phyloP scores from a whole-genome alignment of 2,113 vertebrate genomes.

The Laticauda colubrina region DNA sequence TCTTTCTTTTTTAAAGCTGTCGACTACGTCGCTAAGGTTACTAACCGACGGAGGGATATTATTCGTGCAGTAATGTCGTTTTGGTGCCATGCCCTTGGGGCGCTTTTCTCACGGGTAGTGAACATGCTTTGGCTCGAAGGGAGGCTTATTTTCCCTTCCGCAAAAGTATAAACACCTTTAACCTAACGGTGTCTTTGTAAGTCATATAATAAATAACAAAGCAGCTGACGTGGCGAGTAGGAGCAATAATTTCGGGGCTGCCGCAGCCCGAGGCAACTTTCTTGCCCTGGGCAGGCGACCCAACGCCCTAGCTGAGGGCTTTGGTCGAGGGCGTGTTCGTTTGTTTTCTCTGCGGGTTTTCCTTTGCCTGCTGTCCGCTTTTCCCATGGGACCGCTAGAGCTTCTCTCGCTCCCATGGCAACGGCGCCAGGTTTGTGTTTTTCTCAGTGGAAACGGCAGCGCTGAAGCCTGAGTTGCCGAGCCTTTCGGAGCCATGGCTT shows the following conservation, averaged over 20 bases:
- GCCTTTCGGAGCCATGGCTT: constrained; percentile 16
- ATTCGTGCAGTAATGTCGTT: not conserved
- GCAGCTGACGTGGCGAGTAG: not conserved
- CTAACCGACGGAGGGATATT: not conserved
- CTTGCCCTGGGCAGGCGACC: not conserved
- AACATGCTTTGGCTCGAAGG: not conserved
- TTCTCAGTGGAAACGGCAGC: not conserved
- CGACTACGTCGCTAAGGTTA: not conserved
- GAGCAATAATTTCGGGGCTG: not conserved
- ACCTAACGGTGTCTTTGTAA: not conserved
- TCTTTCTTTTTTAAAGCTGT: not conserved
- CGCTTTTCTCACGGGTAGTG: not conserved
- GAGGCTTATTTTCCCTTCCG: not conserved
- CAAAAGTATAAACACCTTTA: not conserved
- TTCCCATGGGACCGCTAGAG: not conserved
- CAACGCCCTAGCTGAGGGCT: not conserved
- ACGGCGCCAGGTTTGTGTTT: constrained; percentile 47
- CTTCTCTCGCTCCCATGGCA: constrained; percentile 56
- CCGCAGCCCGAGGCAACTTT: not conserved
- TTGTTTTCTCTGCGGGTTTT: not conserved
- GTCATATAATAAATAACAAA: not conserved
- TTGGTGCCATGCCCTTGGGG: not conserved
- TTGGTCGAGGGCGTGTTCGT: not conserved
- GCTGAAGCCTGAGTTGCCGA: not conserved
- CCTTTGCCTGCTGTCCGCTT: too few relatives aligned